phyloP scores from a whole-genome alignment of 2,797 vertebrate species.

The Novumbra hubbsi region DNA sequence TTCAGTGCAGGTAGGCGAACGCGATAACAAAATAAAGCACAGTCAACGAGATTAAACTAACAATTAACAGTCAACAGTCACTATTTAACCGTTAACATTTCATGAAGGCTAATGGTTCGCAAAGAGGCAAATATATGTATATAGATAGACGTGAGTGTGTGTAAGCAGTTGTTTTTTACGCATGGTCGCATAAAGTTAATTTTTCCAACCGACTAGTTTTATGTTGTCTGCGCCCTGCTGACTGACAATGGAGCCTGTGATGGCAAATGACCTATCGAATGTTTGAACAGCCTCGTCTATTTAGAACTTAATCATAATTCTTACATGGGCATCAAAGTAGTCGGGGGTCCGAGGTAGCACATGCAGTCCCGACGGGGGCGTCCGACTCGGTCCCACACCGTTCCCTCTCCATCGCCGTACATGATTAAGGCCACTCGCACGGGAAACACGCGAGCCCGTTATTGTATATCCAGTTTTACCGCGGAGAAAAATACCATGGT shows the following conservation, averaged over 20 bases:
- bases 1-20: not conserved
- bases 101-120: not conserved
- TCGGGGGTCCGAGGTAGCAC: conserved; percentile 79
- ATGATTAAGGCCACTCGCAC: conserved; percentile 55
- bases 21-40: not conserved
- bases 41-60: not conserved
- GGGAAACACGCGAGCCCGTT: conserved; percentile 25
- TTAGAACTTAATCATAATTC: conserved; percentile 51
- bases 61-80: not conserved
- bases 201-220: not conserved
- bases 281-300: not conserved
- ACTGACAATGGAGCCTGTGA: not conserved
- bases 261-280: not conserved
- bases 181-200: not conserved
- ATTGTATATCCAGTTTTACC: conserved; percentile 42
- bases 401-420: conserved; percentile 73
- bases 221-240: not conserved
- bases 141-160: too few species aligned
- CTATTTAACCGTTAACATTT: not conserved
- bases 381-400: conserved; percentile 74
- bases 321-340: conserved; percentile 77
- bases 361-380: conserved; percentile 75
- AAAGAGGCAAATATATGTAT: not conserved
- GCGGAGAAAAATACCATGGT: conserved; percentile 40
- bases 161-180: not conserved